Base-by-base conservation (phyloP, 2,888 invertebrate genomes). In the Dorcus hopei region DNA sequence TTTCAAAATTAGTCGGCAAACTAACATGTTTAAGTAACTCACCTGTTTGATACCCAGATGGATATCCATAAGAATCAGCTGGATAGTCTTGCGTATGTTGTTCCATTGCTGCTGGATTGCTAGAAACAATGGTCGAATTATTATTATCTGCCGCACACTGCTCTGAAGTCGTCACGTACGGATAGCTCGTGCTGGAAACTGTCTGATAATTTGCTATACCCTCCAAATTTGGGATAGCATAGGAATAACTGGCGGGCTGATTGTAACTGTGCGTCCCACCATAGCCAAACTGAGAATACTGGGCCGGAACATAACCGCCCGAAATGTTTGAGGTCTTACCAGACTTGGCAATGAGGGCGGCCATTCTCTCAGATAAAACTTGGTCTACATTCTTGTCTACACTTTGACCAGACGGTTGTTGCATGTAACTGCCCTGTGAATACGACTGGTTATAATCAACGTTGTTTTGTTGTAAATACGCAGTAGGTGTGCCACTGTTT, bases 361-460 rank as follows among this genome's bases (percentile, higher is more conserved):
- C 64, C 69, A 70, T 70, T 50, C 65, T 61, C 16, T 64, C 63
- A 48, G 61, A 62, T 48, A 71, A 63, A 42, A 57, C 59, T 47
- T 69, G 60, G 52, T 69, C 65, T n/a, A 64, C 54, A 48, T 43
- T 59, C 40, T 66, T 65, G 49, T 65, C 63, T 3, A 4, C 45
- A 9, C 19, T 16, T 45, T 45, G 45, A 19, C 23, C 23, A 3
- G 43, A 14, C 16, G 52, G 9, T 16, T 47, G 38, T 23, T 58
- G 41, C 38, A 45, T 40, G 50, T 52, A 40, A 50, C 9, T 53
- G 26, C 33, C 9, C 42, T 52, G 45, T 14, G 54, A 49, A 9
- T 26, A 42, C 6, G 26, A 33, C 6, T 33, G 26, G 26, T 33
- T 33, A 6, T 33, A 33, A 33, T 33, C 26, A 6, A 33, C 26